Conservation (phyloP, 2,888 invertebrate species). For the Ecliptopera silaceata region DNA sequence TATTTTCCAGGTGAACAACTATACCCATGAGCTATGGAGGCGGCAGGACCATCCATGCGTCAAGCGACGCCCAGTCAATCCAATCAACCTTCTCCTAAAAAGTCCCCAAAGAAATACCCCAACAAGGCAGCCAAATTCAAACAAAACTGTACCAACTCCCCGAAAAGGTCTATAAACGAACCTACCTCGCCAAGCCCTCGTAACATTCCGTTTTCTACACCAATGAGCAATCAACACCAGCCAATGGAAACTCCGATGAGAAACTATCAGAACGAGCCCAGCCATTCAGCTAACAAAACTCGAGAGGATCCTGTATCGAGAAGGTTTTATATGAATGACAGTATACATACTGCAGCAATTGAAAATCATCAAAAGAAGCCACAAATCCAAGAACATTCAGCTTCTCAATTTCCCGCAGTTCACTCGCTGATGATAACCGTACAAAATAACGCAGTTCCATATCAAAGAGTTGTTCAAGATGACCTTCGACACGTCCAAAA, state of each 20-base stretch:
- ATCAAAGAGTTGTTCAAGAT: not conserved
- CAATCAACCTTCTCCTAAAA: slow-evolving; percentile 3
- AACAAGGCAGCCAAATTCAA: slow-evolving; percentile 1
- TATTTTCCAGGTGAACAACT: slow-evolving; percentile 46
- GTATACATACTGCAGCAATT: not conserved
- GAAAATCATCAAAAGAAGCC: not conserved
- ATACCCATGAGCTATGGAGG: slow-evolving; percentile 56
- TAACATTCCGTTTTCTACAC: not conserved
- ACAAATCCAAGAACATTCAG: not conserved
- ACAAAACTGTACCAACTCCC: slow-evolving; percentile 3
- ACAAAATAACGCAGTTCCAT: slow-evolving; percentile 1
- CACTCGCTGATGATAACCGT: slow-evolving; percentile 18
- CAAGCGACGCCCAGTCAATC: not conserved
- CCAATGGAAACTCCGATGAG: not conserved
- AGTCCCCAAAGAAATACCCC: slow-evolving; percentile 8
- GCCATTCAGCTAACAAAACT: not conserved
- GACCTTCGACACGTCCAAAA: not conserved
- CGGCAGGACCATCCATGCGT: slow-evolving; percentile 27
- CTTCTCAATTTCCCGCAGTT: not conserved
- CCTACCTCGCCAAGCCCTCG: not conserved
- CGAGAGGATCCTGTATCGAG: not conserved
- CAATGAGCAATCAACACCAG: not conserved
- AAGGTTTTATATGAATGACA: not conserved
- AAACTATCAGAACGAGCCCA: not conserved
- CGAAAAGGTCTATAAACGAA: not conserved